phyloP scores from a whole-genome alignment of 1,140 invertebrate species.

The Neodiprion fabricii region DNA sequence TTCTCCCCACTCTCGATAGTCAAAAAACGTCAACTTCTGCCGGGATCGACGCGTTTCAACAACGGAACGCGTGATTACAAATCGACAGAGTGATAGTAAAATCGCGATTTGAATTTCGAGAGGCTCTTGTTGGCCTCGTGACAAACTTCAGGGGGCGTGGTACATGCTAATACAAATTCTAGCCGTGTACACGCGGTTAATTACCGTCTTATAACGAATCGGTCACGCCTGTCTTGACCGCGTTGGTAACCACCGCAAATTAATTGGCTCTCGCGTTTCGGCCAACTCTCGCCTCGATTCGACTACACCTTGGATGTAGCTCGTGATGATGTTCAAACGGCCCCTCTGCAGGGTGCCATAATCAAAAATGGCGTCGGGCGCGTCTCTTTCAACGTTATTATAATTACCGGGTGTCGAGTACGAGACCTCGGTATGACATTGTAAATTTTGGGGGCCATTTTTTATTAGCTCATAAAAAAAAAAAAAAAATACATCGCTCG shows the following conservation, averaged over 20 bases:
- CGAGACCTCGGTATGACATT: neutral
- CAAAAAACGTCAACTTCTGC: no score
- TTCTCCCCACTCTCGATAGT: no score
- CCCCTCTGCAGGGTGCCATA: neutral
- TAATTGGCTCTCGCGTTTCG: constrained; percentile 41
- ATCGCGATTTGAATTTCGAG: no score
- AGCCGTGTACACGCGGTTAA: constrained; percentile 36
- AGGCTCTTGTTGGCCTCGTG: no score
- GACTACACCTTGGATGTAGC: no score
- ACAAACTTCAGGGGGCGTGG: constrained; percentile 29
- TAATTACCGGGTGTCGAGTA: neutral
- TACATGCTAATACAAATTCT: constrained; percentile 48
- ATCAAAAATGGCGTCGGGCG: neutral
- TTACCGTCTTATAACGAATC: constrained; percentile 55
- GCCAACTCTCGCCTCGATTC: neutral
- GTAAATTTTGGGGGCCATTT: neutral
- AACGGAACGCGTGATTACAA: no score
- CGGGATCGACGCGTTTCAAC: no score
- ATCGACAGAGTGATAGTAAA: no score
- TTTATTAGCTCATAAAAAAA: no score
- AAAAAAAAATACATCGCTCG: no score
- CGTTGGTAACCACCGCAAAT: constrained; percentile 40
- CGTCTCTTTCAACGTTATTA: neutral
- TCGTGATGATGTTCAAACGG: no score
- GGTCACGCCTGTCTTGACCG: constrained; percentile 43